Base-by-base conservation (phyloP, 2,888 invertebrate species). In the Drosophila infuscata region DNA sequence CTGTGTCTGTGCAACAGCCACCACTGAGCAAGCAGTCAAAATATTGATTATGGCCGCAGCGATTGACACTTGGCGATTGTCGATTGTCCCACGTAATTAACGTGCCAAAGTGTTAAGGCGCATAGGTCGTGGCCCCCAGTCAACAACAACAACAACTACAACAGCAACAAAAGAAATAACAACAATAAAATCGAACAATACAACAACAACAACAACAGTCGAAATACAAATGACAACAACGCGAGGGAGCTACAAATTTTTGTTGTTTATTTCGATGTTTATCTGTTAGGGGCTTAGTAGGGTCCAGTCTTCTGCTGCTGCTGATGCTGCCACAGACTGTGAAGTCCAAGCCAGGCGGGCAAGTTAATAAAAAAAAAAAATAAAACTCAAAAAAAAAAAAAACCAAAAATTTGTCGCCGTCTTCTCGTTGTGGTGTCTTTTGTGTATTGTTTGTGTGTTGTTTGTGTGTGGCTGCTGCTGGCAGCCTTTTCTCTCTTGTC, bases 91-190 rank as follows among this genome's bases (percentile, higher is more conserved):
- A 63, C 80, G 89, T 86, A 86, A 86, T 86, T 86, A 86, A 86
- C 89, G 85, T 86, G 87, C 78, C 89, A 86, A 86, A 85, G 85
- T 85, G 85, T 86, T 88, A 85, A 86, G 89, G 83, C 81, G 77
- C 83, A 72, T 74, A 73, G 81, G 70, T 65, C 69, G 70, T 77
- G 66, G 54, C 74, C 69, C 76, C 70, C 59, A 67, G 41, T 38
- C 59, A 35, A 30, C 56, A 56, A 57, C 30, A 43, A 25, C 32
- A 52, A 60, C 30, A 20, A n/a, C n/a, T n/a, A 59, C 30, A 20
- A 59, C 43, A 58, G n/a, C 59, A 67, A 46, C 38, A 29, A 54
- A 33, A 35, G 11, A 7, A 58, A 33, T 36, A 52, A 25, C 29
- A 32, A 57, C 38, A 48, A 38, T 33, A 67, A 17, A 54, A 62